Evolutionary conservation across 1,140 invertebrate species (phyloP).

Genomic region (Philotrypesis tridentata): DNA sequence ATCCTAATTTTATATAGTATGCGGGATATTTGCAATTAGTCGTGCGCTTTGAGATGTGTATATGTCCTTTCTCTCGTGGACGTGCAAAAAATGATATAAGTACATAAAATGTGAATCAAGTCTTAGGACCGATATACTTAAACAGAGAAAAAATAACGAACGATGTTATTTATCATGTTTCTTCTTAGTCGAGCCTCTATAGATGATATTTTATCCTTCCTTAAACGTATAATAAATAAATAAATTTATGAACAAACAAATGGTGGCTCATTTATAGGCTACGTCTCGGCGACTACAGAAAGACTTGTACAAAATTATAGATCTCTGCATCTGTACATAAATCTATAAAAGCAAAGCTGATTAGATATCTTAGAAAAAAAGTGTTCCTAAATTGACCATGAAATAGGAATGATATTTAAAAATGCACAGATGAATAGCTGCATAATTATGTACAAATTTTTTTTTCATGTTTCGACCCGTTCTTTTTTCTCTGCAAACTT

Average conservation of each 20-base stretch:
- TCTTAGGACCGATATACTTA: conserved; percentile 32
- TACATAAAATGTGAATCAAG: conserved; percentile 17
- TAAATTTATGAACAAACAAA: background rate
- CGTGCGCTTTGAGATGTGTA: conserved; percentile 27
- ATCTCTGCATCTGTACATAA: conserved; percentile 11
- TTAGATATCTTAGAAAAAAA: background rate
- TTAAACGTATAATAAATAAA: conserved; percentile 16
- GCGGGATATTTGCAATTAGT: conserved; percentile 43
- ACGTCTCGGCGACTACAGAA: background rate
- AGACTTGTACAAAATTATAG: conserved; percentile 33
- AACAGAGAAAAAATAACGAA: conserved; percentile 8
- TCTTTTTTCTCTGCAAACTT: background rate
- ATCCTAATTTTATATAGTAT: conserved; percentile 36
- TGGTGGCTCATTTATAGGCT: background rate
- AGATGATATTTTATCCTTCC: conserved; percentile 7
- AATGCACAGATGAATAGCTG: background rate
- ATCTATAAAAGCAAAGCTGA: background rate
- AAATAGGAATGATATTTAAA: background rate
- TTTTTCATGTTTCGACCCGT: background rate
- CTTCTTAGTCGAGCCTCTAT: conserved; percentile 25
- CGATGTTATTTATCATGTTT: conserved; percentile 29
- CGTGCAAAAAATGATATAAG: background rate
- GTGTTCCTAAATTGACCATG: no score
- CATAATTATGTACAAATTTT: conserved; percentile 19
- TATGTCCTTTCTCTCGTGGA: background rate